These are phyloP conservation scores for Scrobipalpa costella DNA, from an alignment of 2,888 invertebrate genomes.

Conservation along the genomic window DNA sequence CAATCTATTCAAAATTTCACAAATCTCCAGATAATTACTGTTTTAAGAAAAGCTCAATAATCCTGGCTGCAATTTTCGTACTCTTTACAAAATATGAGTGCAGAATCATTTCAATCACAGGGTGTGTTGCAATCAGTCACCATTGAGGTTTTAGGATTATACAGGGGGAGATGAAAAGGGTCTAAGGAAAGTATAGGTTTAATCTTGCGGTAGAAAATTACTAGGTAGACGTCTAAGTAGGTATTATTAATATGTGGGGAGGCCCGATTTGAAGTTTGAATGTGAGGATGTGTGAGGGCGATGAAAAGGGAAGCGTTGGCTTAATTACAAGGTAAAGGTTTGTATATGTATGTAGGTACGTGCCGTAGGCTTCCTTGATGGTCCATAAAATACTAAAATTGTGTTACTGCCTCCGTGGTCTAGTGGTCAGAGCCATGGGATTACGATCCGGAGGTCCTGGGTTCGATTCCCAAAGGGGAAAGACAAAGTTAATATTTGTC, in stretches of 20 bases:
- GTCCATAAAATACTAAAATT: no score
- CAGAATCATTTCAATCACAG: slow-evolving; percentile 36
- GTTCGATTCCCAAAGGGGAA: no score
- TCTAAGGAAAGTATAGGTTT: slow-evolving; percentile 36
- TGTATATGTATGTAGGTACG: neutral
- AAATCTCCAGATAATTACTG: neutral
- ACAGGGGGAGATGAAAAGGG: slow-evolving; percentile 40
- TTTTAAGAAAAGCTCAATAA: neutral
- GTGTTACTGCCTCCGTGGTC: no score
- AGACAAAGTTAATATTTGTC: no score
- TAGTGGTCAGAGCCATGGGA: no score
- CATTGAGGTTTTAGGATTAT: slow-evolving; percentile 44
- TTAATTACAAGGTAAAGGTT: neutral
- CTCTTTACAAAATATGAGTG: slow-evolving; percentile 18
- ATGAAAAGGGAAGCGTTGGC: neutral
- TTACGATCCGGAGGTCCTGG: no score
- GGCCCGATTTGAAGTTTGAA: slow-evolving; percentile 23
- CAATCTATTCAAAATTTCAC: no score
- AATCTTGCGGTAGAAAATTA: slow-evolving; percentile 32
- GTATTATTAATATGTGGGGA: slow-evolving; percentile 29
- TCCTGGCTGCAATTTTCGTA: slow-evolving; percentile 9
- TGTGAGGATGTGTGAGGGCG: neutral
- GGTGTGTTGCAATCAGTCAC: slow-evolving; percentile 43
- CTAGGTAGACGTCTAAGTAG: slow-evolving; percentile 15
- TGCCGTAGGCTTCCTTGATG: neutral